Evolutionary conservation across 1,140 invertebrate species (phyloP), one percentile per base, ranked within the genome.

Genomic region (Drosophila sulfurigaster): DNA sequence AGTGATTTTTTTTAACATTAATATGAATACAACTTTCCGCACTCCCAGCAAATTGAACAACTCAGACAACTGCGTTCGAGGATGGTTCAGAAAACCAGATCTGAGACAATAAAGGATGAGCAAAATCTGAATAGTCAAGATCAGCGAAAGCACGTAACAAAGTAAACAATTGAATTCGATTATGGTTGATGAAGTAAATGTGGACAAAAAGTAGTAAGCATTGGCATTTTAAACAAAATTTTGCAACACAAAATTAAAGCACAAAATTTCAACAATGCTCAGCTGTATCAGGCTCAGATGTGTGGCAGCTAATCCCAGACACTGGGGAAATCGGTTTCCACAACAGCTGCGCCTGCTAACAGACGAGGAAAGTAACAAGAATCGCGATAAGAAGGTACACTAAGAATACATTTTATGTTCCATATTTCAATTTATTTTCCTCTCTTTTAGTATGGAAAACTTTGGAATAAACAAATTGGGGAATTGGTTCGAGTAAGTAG

Each of bases 381-480:
- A 48, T 1, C 1, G 38, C 1, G 20, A 41, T 1, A 38, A 43
- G 2, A 68, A 56, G 57, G 65, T 74, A 48, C 32, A 7, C 1
- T 28, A 13, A 49, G 1, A 25, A 1, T 5, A 48, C 5, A n/a
- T n/a, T 25, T 30, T 3, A 1, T 8, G 38, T 41, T 67, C 35
- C 8, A 11, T 38, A 38, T 25, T 25, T 25, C 20, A 4, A 35
- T 5, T 2, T 6, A 6, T 20, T 0, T n/a, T 38, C 35, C 2
- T 41, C n/a, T 58, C 15, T 10, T 8, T 69, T 57, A 60, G n/a
- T 3, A 4, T 45, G 8, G 49, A 32, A 25, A 25, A 1, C 28
- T 69, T 11, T 62, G 71, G 57, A 62, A 15, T 1, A 74, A 69
- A 32, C 71, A 74, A 25, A n/a, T 74, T 25, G 15, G 43, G 1